phyloP scores from a whole-genome alignment of 2,113 vertebrate genomes.

The Ctenomys sociabilis region DNA sequence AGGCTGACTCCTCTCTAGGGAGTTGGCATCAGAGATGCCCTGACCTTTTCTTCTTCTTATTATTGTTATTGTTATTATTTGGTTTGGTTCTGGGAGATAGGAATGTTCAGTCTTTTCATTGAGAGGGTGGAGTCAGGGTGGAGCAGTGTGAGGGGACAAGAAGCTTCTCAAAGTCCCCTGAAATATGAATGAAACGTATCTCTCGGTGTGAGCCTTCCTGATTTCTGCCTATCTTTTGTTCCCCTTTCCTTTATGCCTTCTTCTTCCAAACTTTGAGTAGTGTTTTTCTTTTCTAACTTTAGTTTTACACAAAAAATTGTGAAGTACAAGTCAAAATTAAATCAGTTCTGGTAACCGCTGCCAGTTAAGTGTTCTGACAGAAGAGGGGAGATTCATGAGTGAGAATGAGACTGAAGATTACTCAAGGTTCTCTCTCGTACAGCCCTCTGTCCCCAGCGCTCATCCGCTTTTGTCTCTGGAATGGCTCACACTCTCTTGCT shows the following conservation, averaged over 20 bases:
- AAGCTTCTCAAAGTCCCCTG: background rate
- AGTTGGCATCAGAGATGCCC: background rate
- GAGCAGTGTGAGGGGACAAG: background rate
- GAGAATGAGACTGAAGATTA: constrained; percentile 51
- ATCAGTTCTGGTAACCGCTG: constrained; percentile 4
- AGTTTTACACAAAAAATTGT: constrained; percentile 35
- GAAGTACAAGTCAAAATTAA: constrained; percentile 51
- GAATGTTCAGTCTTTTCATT: background rate
- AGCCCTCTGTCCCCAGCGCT: background rate
- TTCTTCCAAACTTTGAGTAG: background rate
- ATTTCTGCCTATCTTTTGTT: background rate
- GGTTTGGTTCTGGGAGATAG: too few species aligned
- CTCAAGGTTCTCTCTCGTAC: constrained; percentile 47
- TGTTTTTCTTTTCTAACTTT: background rate
- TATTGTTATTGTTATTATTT: too few species aligned
- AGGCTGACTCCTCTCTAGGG: background rate
- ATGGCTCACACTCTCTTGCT: background rate
- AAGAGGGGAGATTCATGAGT: constrained; percentile 26
- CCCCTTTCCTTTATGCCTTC: background rate
- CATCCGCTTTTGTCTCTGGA: background rate
- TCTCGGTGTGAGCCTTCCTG: background rate
- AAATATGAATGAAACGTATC: background rate
- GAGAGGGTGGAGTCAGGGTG: background rate
- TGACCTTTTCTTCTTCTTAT: background rate
- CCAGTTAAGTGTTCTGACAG: constrained; percentile 48